These are phyloP conservation scores for Lysiphlebus fabarum DNA, from an alignment of 1,140 invertebrate genomes.

Conservation along the genomic window DNA sequence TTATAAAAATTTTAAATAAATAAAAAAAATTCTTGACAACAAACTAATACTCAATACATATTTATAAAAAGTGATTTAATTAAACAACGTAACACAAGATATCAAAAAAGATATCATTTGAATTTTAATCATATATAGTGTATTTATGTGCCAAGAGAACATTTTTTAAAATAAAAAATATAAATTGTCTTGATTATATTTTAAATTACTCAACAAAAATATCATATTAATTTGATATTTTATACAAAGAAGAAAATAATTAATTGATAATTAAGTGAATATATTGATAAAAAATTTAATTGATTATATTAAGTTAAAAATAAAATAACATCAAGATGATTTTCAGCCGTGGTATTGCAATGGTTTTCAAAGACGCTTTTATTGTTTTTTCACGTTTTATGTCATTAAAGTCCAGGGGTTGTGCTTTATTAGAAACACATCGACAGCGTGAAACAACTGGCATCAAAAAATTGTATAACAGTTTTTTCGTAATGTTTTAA, in stretches of 20 bases:
- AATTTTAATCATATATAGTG: too few relatives aligned
- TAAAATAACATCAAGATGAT: slow-evolving; percentile 45
- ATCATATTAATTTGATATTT: too few relatives aligned
- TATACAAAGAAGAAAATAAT: slow-evolving; percentile 2
- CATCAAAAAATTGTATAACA: slow-evolving; percentile 80
- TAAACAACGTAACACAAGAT: too few relatives aligned
- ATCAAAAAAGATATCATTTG: too few relatives aligned
- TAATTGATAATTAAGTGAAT: not conserved
- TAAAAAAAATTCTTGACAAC: too few relatives aligned
- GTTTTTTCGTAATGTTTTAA: slow-evolving; percentile 82
- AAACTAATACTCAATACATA: too few relatives aligned
- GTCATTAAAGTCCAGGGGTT: slow-evolving; percentile 51
- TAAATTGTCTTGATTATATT: too few relatives aligned
- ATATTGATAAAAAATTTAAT: not conserved
- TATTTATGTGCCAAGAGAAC: too few relatives aligned
- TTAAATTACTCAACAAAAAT: too few relatives aligned
- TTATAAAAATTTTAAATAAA: too few relatives aligned
- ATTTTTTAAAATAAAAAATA: too few relatives aligned
- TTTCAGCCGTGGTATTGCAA: slow-evolving; percentile 48
- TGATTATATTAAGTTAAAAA: slow-evolving; percentile 4
- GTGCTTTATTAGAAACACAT: slow-evolving; percentile 71
- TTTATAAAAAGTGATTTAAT: too few relatives aligned
- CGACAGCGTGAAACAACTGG: slow-evolving; percentile 76
- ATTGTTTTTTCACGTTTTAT: slow-evolving; percentile 54
- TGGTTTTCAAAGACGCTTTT: slow-evolving; percentile 53